Percentiles rank a stretch among this genome's conserved stretches.
These are phyloP conservation scores for Porites australiensis DNA, from an alignment of 64 coral and sea anemone species.

Conservation along the genomic window DNA sequence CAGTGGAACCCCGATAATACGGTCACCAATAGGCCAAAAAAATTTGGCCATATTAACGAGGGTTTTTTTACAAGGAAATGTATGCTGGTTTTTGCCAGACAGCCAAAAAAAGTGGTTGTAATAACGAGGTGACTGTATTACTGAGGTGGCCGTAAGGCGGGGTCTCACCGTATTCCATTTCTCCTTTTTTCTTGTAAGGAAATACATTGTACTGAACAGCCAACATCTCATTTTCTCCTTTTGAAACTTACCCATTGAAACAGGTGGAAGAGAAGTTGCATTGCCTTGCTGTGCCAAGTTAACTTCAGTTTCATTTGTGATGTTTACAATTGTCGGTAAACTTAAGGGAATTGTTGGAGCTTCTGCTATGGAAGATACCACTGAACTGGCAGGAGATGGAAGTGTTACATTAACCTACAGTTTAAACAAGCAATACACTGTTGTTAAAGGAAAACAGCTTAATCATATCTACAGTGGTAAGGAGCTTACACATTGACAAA, in stretches of 20 bases:
- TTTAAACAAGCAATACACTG: not conserved
- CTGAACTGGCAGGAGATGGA: not conserved
- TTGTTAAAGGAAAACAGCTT: not conserved
- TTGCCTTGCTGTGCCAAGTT: constrained; percentile 39
- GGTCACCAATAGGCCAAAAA: too few species aligned
- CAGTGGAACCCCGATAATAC: too few species aligned
- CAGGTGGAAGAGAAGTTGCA: not conserved
- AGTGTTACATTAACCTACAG: not conserved
- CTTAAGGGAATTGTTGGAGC: not conserved
- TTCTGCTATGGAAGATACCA: not conserved
- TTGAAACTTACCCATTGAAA: not conserved
- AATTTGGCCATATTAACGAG: too few species aligned
- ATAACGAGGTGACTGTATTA: too few species aligned
- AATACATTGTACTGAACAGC: too few species aligned
- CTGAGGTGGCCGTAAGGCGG: too few species aligned
- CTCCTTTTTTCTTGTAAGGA: too few species aligned
- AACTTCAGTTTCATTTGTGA: constrained; percentile 14
- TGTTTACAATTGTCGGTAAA: constrained; percentile 33
- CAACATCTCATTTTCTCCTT: too few species aligned
- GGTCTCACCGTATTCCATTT: too few species aligned
- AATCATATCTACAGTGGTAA: not conserved
- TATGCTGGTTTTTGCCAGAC: too few species aligned
- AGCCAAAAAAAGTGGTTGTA: too few species aligned
- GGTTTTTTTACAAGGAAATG: too few species aligned
- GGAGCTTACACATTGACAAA: not conserved